These are phyloP conservation scores for Colistium nudipinnis DNA, from an alignment of 2,113 vertebrate genomes.

Conservation along the genomic window DNA sequence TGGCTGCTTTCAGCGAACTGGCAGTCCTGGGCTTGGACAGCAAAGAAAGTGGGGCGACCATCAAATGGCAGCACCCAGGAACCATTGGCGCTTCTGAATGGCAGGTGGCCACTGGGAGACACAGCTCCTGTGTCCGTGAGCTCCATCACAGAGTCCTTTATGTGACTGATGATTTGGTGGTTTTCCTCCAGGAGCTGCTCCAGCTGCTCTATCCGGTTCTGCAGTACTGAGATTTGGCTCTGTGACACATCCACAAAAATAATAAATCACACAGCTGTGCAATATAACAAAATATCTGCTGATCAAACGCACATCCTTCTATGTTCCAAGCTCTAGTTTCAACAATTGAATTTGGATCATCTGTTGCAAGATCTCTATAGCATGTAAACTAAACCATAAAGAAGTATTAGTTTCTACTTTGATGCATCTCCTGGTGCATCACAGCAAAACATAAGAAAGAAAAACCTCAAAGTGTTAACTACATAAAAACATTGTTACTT, in stretches of 20 bases:
- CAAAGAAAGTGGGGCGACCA: slow-evolving; percentile 88
- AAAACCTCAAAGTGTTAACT: slow-evolving; percentile 5
- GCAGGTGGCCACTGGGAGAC: slow-evolving; percentile 83
- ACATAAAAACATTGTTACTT: neutral
- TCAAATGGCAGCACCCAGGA: slow-evolving; percentile 93
- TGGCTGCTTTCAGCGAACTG: slow-evolving; percentile 85
- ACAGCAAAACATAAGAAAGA: neutral
- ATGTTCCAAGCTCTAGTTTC: neutral
- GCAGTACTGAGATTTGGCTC: slow-evolving; percentile 98
- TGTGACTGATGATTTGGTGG: slow-evolving; percentile 99
- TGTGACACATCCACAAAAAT: slow-evolving; percentile 62
- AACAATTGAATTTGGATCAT: neutral
- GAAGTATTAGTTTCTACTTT: neutral
- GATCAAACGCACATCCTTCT: neutral
- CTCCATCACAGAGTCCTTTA: slow-evolving; percentile 98
- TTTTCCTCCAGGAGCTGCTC: slow-evolving; percentile 98
- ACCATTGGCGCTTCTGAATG: slow-evolving; percentile 87
- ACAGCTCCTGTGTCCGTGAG: slow-evolving; percentile 91
- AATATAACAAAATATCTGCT: slow-evolving; percentile 29
- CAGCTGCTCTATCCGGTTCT: slow-evolving; percentile 97
- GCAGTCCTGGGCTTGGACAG: slow-evolving; percentile 91
- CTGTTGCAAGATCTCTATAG: neutral
- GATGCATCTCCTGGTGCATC: neutral
- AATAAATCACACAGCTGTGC: slow-evolving; percentile 6
- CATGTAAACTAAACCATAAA: neutral